Conservation (phyloP, 2,113 vertebrate species). For the Sigmodon hispidus region DNA sequence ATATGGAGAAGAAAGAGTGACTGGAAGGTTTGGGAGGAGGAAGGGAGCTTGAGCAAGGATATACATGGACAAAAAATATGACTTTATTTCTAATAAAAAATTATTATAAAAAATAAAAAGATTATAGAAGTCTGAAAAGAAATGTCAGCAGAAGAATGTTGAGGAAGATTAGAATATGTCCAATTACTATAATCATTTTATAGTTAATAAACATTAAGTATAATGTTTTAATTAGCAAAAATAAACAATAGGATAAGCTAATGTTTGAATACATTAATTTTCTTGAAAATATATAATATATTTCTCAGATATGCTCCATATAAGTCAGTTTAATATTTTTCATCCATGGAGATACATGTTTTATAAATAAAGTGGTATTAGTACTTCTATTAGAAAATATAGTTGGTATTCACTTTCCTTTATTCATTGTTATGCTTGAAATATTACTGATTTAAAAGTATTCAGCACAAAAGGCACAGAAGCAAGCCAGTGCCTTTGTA, state of each 20-base stretch:
- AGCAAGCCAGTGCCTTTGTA: neutral
- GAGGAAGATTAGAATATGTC: neutral
- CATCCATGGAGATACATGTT: neutral
- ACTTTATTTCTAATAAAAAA: too few species aligned
- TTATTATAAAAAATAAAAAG: too few species aligned
- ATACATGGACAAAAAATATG: too few species aligned
- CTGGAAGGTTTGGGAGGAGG: too few species aligned
- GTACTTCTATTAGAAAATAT: neutral
- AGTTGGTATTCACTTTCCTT: neutral
- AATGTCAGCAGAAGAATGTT: neutral
- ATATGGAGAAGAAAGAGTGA: too few species aligned
- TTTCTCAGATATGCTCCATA: neutral
- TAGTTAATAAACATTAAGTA: too few species aligned
- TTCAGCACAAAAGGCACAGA: neutral
- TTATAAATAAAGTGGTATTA: neutral
- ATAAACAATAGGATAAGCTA: neutral
- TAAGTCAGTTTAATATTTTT: neutral
- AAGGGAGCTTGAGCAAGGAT: too few species aligned
- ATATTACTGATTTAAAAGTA: neutral
- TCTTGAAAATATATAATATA: neutral
- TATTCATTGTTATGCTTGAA: neutral
- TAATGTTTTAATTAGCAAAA: neutral
- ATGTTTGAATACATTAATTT: neutral
- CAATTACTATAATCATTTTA: neutral
- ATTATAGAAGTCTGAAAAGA: too few species aligned